Base-by-base conservation (phyloP, 2,113 vertebrate species). In the Chaetorhynchus papuensis region DNA sequence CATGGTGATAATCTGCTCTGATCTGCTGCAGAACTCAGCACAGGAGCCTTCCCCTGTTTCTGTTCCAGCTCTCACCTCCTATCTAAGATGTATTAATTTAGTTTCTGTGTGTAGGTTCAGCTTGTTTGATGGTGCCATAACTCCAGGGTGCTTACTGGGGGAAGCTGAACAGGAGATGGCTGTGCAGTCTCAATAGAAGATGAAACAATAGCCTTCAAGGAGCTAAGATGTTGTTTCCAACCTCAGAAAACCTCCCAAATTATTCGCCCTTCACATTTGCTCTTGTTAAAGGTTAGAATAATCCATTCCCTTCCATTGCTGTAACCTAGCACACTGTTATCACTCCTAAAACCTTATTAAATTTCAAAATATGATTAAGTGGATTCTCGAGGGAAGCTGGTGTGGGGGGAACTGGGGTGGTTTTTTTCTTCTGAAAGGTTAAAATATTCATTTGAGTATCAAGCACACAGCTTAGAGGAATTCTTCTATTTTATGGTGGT, bases 281-380 rank as follows among this genome's bases (percentile, higher is more conserved):
- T 91, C 71, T 85, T 77, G 79, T 77, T 94, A 96, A 97, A 94
- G 94, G 96, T 96, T 97, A 95, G 82, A 95, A 90, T 93, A 97
- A 95, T 93, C 90, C 27, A 77, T 96, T 94, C 76, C 71, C 80
- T 94, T 91, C 95, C 45, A 24, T 39, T 78, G 47, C 72, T 90
- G 88, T 52, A 75, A 66, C 83, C 41, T 37, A 78, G 79, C 64
- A 66, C 54, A 45, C 44, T 93, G 69, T 92, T 91, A 95, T 75
- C 88, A 3, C 65, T 89, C 80, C 72, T 78, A 64, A 93, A 96
- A 75, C 68, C 88, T 50, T 88, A 86, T 90, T 88, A 92, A 91
- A 83, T 93, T 94, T 92, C 93, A 94, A 95, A 96, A 95, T 86
- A 89, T 45, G 83, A 95, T 94, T 93, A 96, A 94, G 47, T 75